A percentile compares a stretch with the other conserved stretches of the same genome.
Evolutionary conservation across 2,797 vertebrate species (phyloP).

Genomic region (Melanotaenia nigrans): DNA sequence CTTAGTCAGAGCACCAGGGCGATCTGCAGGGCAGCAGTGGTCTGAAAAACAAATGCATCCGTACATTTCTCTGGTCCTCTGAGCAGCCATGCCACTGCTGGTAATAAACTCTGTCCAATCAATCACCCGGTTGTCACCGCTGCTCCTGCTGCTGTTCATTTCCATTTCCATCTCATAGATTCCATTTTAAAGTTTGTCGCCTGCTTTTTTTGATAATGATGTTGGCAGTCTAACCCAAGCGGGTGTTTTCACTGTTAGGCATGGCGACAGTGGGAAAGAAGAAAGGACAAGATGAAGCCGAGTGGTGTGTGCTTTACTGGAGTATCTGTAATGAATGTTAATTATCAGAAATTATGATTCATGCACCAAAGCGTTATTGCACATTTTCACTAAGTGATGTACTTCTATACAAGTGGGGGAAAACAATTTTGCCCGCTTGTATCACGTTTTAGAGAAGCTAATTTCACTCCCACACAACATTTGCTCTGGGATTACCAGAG

Average conservation of each 20-base stretch:
- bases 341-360: conserved; percentile 1
- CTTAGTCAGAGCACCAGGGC: conserved; percentile 37
- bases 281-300: conserved; percentile 6
- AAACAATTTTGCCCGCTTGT: too few species aligned
- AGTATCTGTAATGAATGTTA: background rate
- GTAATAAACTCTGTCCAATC: conserved; percentile 30
- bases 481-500: background rate
- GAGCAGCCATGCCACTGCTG: conserved; percentile 9
- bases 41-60: conserved; percentile 29
- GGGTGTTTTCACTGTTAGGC: conserved; percentile 12
- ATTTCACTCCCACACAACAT: background rate
- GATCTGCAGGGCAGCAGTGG: conserved; percentile 29
- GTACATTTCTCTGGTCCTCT: conserved; percentile 19
- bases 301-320: background rate
- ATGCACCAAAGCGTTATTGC: background rate
- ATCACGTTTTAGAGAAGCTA: background rate
- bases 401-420: background rate
- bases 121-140: conserved; percentile 21
- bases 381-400: background rate
- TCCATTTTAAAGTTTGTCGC: conserved; percentile 16
- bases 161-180: conserved; percentile 3
- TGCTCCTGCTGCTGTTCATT: conserved; percentile 10
- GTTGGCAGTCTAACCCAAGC: conserved; percentile 4
- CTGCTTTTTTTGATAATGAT: conserved; percentile 39
- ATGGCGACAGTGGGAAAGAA: conserved; percentile 1